A percentile compares a stretch with the other conserved stretches of the same genome.
These are phyloP conservation scores for Cartodere bifasciata DNA, from an alignment of 2,888 invertebrate species.

Conservation along the genomic window DNA sequence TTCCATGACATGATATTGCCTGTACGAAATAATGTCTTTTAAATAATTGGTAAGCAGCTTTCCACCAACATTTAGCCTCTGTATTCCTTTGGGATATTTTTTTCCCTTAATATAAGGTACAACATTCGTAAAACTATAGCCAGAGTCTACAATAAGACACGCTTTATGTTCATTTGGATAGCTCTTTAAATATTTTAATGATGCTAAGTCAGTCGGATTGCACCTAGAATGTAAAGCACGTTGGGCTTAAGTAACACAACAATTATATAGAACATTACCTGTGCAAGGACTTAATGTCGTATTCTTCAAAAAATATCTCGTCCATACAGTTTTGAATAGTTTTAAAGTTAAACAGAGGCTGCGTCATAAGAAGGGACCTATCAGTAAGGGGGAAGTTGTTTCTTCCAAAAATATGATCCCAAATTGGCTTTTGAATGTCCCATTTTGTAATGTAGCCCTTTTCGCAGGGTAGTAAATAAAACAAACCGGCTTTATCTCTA, in stretches of 20 bases:
- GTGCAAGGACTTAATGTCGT: slow-evolving; percentile 73
- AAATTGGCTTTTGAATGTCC: slow-evolving; percentile 90
- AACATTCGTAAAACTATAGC: slow-evolving; percentile 92
- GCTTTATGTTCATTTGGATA: slow-evolving; percentile 18
- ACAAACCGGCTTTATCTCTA: slow-evolving; percentile 88
- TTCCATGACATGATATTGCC: slow-evolving; percentile 95
- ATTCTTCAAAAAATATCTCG: slow-evolving; percentile 97
- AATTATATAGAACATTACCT: no score
- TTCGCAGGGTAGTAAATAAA: slow-evolving; percentile 87
- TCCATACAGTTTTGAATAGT: slow-evolving; percentile 87
- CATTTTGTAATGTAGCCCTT: slow-evolving; percentile 92
- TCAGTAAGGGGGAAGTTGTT: slow-evolving; percentile 71
- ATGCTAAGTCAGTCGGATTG: slow-evolving; percentile 66
- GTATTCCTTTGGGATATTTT: slow-evolving; percentile 50
- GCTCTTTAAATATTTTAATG: slow-evolving; percentile 18
- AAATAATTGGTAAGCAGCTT: slow-evolving; percentile 90
- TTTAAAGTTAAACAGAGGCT: slow-evolving; percentile 86
- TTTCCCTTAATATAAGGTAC: slow-evolving; percentile 72
- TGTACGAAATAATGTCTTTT: slow-evolving; percentile 93
- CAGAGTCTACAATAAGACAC: slow-evolving; percentile 74
- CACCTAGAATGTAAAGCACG: no score
- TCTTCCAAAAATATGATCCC: slow-evolving; percentile 89
- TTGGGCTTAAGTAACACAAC: no score
- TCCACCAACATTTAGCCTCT: slow-evolving; percentile 89
- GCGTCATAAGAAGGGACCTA: slow-evolving; percentile 76